Evolutionary conservation across 2,888 invertebrate species (phyloP).

Genomic region (Beris morrisii): DNA sequence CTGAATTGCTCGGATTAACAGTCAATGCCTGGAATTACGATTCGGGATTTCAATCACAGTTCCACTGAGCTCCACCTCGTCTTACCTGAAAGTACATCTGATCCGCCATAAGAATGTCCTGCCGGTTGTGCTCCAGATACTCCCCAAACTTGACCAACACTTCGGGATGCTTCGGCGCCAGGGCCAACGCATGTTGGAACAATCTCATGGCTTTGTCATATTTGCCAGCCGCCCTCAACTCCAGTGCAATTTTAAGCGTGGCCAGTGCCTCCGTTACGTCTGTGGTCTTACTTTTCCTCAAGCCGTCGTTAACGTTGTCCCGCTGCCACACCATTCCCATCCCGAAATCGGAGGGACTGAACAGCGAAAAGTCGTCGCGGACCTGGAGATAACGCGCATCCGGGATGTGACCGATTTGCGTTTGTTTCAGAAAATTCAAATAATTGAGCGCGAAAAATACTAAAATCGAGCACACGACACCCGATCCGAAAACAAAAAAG

Average conservation of each 20-base stretch:
- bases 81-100: slow-evolving; percentile 78
- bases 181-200: slow-evolving; percentile 86
- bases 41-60: background rate
- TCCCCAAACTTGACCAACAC: slow-evolving; percentile 91
- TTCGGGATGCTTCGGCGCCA: slow-evolving; percentile 91
- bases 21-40: slow-evolving; percentile 65
- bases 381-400: slow-evolving; percentile 50
- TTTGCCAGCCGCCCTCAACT: slow-evolving; percentile 81
- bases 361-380: slow-evolving; percentile 52
- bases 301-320: background rate
- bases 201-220: slow-evolving; percentile 81
- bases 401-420: slow-evolving; percentile 50
- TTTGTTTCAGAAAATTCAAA: slow-evolving; percentile 30
- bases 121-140: slow-evolving; percentile 81
- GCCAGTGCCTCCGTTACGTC: slow-evolving; percentile 73
- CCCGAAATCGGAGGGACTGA: slow-evolving; percentile 43
- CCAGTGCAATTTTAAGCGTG: slow-evolving; percentile 80
- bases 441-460: slow-evolving; percentile 28
- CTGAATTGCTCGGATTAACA: slow-evolving; percentile 79
- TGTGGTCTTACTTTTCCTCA: slow-evolving; percentile 6
- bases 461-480: slow-evolving; percentile 35
- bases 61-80: background rate
- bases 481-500: slow-evolving; percentile 33
- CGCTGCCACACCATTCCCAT: slow-evolving; percentile 15
- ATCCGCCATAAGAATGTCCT: slow-evolving; percentile 87